phyloP scores from a whole-genome alignment of 2,797 vertebrate genomes.

The Pantherophis alleghaniensis region DNA sequence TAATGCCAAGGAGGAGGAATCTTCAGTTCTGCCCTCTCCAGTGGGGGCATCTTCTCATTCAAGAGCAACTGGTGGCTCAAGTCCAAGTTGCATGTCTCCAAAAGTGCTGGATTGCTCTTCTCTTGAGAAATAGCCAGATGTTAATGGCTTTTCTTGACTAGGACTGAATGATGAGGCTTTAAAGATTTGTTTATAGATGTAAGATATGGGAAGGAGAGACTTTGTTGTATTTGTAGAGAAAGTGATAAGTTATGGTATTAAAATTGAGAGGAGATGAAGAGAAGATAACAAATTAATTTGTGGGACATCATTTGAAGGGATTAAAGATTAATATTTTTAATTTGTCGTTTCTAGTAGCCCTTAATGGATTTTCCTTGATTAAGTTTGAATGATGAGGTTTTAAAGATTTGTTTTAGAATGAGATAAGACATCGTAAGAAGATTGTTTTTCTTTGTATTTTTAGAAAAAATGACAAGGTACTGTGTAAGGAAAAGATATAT shows the following conservation, averaged over 20 bases:
- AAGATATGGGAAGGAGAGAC: neutral
- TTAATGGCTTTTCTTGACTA: neutral
- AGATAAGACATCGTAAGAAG: neutral
- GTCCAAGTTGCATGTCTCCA: neutral
- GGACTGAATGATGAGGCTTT: neutral
- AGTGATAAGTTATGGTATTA: neutral
- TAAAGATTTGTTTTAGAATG: neutral
- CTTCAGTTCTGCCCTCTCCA: neutral
- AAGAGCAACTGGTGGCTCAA: neutral
- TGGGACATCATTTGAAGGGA: neutral
- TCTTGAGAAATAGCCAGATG: neutral
- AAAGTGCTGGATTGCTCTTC: neutral
- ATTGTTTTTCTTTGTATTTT: neutral
- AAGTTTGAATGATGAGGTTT: neutral
- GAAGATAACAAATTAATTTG: neutral
- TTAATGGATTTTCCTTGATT: neutral
- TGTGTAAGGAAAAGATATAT: neutral
- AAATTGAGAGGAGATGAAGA: neutral
- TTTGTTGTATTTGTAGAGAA: neutral
- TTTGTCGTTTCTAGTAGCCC: neutral
- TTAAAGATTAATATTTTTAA: neutral
- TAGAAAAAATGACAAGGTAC: neutral
- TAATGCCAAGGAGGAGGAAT: neutral
- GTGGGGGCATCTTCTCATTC: neutral
- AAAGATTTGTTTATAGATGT: neutral